phyloP scores from a whole-genome alignment of 1,140 invertebrate genomes.

The Campoletis sonorensis region DNA sequence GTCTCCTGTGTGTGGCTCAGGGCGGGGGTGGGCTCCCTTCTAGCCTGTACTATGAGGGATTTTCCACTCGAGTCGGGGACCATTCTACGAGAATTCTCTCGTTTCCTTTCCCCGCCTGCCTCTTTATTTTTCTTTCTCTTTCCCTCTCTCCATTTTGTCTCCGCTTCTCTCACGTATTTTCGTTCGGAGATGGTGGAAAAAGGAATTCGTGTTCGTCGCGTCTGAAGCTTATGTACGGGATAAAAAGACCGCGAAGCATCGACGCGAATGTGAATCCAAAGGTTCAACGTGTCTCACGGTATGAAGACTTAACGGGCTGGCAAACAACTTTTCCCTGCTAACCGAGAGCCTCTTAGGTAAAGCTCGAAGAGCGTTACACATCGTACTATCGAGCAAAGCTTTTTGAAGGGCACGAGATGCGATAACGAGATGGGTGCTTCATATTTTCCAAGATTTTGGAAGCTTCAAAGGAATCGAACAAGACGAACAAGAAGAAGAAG shows the following conservation, averaged over 20 bases:
- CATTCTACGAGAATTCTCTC: background rate
- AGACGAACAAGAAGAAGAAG: background rate
- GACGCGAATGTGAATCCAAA: slow-evolving; percentile 13
- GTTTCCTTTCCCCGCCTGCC: background rate
- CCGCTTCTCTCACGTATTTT: background rate
- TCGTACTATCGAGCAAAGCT: background rate
- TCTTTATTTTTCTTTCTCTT: slow-evolving; percentile 8
- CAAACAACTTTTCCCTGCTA: slow-evolving; percentile 25
- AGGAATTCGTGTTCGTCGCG: slow-evolving; percentile 18
- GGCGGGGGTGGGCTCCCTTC: background rate
- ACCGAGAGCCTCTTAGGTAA: background rate
- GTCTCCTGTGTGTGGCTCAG: slow-evolving; percentile 1
- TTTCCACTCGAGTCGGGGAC: slow-evolving; percentile 29
- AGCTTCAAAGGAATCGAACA: slow-evolving; percentile 6
- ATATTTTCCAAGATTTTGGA: background rate
- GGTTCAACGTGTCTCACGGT: slow-evolving; percentile 21
- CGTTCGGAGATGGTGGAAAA: background rate
- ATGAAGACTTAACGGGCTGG: slow-evolving; percentile 39
- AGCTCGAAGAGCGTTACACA: slow-evolving; percentile 1
- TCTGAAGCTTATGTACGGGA: slow-evolving; percentile 10
- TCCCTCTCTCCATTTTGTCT: background rate
- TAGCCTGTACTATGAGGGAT: slow-evolving; percentile 7
- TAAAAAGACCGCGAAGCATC: slow-evolving; percentile 10
- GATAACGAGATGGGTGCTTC: slow-evolving; percentile 1
- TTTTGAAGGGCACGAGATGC: background rate